phyloP scores from a whole-genome alignment of 2,113 vertebrate species.

The Raja brachyura region DNA sequence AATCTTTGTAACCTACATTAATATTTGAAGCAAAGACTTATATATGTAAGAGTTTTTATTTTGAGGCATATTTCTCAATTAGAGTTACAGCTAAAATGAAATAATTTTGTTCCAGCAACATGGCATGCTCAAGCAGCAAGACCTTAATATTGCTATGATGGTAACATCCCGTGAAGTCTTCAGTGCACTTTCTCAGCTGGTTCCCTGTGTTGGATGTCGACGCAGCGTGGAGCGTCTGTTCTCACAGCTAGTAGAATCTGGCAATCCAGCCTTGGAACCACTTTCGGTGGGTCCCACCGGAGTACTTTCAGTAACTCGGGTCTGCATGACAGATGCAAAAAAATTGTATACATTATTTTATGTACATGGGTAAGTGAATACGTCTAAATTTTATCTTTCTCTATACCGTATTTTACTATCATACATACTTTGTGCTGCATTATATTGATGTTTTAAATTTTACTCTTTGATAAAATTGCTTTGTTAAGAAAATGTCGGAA shows the following conservation, averaged over 20 bases:
- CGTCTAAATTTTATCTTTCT: neutral
- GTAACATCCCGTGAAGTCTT: constrained; percentile 85
- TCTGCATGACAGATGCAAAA: constrained; percentile 81
- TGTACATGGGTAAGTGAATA: constrained; percentile 75
- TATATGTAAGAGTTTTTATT: neutral
- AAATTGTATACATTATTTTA: constrained; percentile 92
- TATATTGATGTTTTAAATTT: neutral
- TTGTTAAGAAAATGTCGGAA: neutral
- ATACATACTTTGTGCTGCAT: neutral
- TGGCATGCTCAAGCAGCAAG: constrained; percentile 82
- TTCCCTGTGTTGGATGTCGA: constrained; percentile 90
- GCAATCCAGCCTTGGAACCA: constrained; percentile 85
- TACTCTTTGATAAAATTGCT: neutral
- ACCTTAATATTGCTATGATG: constrained; percentile 81
- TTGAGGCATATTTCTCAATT: neutral
- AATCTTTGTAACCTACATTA: too few species aligned
- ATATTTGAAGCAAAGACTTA: neutral
- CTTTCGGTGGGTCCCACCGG: constrained; percentile 81
- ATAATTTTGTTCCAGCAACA: constrained; percentile 62
- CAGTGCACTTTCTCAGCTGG: constrained; percentile 80
- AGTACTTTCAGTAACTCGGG: constrained; percentile 77
- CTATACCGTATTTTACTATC: neutral
- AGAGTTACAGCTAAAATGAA: neutral
- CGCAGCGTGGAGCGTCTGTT: constrained; percentile 92
- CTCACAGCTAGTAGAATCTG: constrained; percentile 86